Base-by-base conservation (phyloP, 2,797 vertebrate species). In the Nannoperca australis region DNA sequence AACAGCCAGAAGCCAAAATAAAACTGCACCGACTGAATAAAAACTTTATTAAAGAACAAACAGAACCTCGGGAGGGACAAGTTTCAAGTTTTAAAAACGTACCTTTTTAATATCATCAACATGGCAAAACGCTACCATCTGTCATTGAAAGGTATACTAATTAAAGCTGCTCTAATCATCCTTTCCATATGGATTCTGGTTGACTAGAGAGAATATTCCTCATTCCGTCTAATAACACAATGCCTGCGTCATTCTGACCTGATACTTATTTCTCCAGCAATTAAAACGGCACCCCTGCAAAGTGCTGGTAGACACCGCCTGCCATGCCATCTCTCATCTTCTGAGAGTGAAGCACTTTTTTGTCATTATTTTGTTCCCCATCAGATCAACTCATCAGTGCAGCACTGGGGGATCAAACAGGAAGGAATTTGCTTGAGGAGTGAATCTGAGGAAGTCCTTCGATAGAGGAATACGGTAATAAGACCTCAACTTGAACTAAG, bases 401-500 rank as follows among this genome's bases (percentile, higher is more conserved):
- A 10, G 71, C 73, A 74, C 78, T 84, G 79, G 83, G 73, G 83
- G 92, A 94, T 96, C 94, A 95, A 94, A 95, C 89, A 80, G 82
- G 87, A 84, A 81, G 76, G 75, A 86, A 87, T 91, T 93, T 89
- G 91, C 93, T 94, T 73, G 82, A 93, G 93, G 93, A 94, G 86
- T 73, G 85, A 94, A 89, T 87, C 60, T 83, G 63, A 91, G 85
- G 85, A 79, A 89, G 89, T 88, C 76, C 81, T 90, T 85, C 73
- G 58, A 89, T 89, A 85, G 86, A 91, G 87, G 88, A 90, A 90
- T 85, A 90, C 88, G 63, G 88, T 92, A 94, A 94, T 93, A 93
- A 93, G 92, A 90, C 90, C 92, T 93, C 82, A 81, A 93, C 92
- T 93, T 96, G 92, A 95, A 95, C 93, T 86, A 85, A 90, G 86